Evolutionary conservation across 2,888 invertebrate genomes (phyloP), one percentile per base, ranked within the genome.

Genomic region (Sturmia bella): DNA sequence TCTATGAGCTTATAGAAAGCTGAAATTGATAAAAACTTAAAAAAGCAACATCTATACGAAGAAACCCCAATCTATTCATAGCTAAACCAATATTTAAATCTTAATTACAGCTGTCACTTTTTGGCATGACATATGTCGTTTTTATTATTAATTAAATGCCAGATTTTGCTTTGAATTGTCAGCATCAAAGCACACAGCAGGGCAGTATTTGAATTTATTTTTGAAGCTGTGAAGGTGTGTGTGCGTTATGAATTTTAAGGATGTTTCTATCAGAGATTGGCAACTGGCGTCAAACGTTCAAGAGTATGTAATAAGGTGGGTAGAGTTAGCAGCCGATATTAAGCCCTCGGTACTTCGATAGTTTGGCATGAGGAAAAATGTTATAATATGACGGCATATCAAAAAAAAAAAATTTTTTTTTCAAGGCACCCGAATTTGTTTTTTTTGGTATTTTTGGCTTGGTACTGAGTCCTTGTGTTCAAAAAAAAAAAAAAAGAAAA

Each of bases 121-220:
- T 45, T 45, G 85, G 87, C 85, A 87, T 86, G 88, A 87, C 88
- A 87, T 85, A 87, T 88, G 87, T 88, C 87, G 85, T 86, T 86
- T 87, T 88, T 87, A 88, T 88, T 88, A 89, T 87, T 89, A 89
- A 89, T 88, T 89, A 88, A 88, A 87, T 87, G 88, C 86, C 88
- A 88, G 88, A 87, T 88, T 88, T 87, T 84, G 86, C 85, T 86
- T 64, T 37, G 75, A 78, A 70, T 64, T 73, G 75, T 52, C 78
- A 70, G 77, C 79, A 75, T 77, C 64, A 15, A 41, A 61, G 45
- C 27, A 48, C 56, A 45, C 56, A 45, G 27, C 63, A 54, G 43
- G 45, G 21, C 3, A 64, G 7, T 13, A 41, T 52, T 66, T 39
- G 13, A 11, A 12, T 3, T 32, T 7, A 9, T 32, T 24, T 5